Base-by-base conservation (phyloP, 2,797 vertebrate species). In the Anableps anableps region DNA sequence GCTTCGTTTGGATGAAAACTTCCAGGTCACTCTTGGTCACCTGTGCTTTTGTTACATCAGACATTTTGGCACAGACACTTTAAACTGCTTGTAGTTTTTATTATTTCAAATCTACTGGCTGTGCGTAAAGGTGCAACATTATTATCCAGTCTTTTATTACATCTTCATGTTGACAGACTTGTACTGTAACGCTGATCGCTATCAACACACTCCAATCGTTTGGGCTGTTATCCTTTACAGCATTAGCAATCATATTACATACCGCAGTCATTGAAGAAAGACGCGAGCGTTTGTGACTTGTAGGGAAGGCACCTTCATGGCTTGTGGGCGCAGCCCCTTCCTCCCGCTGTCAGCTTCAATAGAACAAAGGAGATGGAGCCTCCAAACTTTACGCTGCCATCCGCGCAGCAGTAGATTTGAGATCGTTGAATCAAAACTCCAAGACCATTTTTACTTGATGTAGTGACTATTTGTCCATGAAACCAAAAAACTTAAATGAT, bases 1-100 rank as follows among this genome's bases (percentile, higher is more conserved):
- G 5, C 29, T 72, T 48, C n/a, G n/a, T 48, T 72, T 72, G 71
- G 71, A 72, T 17, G 71, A 71, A 47, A 48, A 16, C 71, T 19
- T 72, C 71, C 45, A 47, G 5, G 17, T 70, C 66, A 43, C 38
- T 45, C 38, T 29, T 45, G 2, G 41, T 2, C 21, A n/a, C 14
- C 9, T 70, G 17, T 70, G 66, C 66, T 70, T 38, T 70, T 26
- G 66, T 6, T 41, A 11, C 36, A 43, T 70, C 66, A 41, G 38
- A 43, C 66, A 70, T 70, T 23, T 70, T 43, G 38, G 19, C 66
- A 70, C 14, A 41, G 43, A 70, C 6, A 26, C 34, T 68, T 68
- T 41, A 43, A 68, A 26, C 64, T 68, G 64, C 64, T 68, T 23
- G 64, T 68, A 38, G 16, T 48, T 50, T 50, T 21, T 50, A 0